phyloP scores from a whole-genome alignment of 2,113 vertebrate species.

The Terrapene triunguis region DNA sequence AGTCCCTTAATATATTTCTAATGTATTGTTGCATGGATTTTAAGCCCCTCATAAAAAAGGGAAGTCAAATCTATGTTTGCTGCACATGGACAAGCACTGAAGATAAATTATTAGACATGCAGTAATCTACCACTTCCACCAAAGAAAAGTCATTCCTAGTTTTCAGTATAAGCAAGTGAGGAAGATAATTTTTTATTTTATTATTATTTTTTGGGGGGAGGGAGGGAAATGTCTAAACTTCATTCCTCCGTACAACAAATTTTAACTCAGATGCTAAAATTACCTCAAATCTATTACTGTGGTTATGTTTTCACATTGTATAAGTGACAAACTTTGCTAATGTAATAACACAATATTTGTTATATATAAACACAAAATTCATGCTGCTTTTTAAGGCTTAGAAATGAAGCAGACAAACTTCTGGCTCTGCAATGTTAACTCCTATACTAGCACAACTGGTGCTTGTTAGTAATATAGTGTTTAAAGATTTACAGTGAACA shows the following conservation, averaged over 20 bases:
- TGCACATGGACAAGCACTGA: neutral
- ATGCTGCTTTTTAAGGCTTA: neutral
- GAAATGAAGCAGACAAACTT: neutral
- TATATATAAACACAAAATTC: fast-evolving
- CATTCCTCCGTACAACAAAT: neutral
- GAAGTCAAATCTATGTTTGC: neutral
- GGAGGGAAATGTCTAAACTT: neutral
- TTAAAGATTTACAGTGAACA: neutral
- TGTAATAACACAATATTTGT: fast-evolving
- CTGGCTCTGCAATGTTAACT: neutral
- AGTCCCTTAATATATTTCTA: neutral
- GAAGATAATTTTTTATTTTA: neutral
- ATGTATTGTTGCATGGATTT: neutral
- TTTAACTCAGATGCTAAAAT: neutral
- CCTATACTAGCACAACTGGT: neutral
- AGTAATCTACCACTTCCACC: neutral
- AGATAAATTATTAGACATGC: neutral
- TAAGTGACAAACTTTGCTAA: neutral
- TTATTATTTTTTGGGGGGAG: neutral
- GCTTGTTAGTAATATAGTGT: neutral
- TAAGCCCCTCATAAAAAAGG: neutral
- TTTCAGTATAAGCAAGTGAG: fast-evolving
- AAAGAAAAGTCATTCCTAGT: neutral
- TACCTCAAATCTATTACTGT: slow-evolving; percentile 15
- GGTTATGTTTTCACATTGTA: neutral